Conservation (phyloP, 2,888 invertebrate species). For the Nycteola revayana region DNA sequence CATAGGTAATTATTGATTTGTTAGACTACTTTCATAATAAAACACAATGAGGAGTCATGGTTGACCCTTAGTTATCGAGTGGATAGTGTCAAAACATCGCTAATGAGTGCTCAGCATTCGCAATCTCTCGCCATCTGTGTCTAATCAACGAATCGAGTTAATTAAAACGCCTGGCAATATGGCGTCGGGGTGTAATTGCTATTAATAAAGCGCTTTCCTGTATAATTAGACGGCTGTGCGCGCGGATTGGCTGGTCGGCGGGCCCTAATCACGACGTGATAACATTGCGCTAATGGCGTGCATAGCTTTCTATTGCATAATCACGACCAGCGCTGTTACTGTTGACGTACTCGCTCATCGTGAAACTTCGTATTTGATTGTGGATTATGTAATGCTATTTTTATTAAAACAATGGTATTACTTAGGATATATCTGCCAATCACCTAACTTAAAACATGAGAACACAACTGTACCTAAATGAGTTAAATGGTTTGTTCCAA, state of each 20-base stretch:
- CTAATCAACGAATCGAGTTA: conserved; percentile 80
- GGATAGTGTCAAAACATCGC: conserved; percentile 51
- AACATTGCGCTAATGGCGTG: conserved; percentile 72
- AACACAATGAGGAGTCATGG: neutral
- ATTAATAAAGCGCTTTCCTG: conserved; percentile 81
- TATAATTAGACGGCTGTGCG: conserved; percentile 72
- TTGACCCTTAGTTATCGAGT: conserved; percentile 28
- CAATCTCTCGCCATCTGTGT: conserved; percentile 77
- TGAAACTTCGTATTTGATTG: neutral
- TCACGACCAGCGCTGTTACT: conserved; percentile 36
- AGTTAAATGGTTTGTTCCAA: too few relatives aligned
- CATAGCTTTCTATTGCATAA: conserved; percentile 59
- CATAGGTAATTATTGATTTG: too few relatives aligned
- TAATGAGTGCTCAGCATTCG: conserved; percentile 66
- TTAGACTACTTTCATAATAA: too few relatives aligned
- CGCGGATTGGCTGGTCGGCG: conserved; percentile 71
- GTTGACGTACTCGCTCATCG: conserved; percentile 24
- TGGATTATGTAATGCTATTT: too few relatives aligned
- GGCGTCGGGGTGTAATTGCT: conserved; percentile 79
- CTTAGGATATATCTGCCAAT: too few relatives aligned
- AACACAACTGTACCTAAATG: too few relatives aligned
- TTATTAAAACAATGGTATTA: too few relatives aligned
- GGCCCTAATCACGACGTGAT: conserved; percentile 77
- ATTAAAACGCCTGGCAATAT: conserved; percentile 80
- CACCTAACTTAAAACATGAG: too few relatives aligned